Evolutionary conservation across 1,140 invertebrate genomes (phyloP), one percentile per base, ranked within the genome.

Genomic region (Drosophila kanapiae): DNA sequence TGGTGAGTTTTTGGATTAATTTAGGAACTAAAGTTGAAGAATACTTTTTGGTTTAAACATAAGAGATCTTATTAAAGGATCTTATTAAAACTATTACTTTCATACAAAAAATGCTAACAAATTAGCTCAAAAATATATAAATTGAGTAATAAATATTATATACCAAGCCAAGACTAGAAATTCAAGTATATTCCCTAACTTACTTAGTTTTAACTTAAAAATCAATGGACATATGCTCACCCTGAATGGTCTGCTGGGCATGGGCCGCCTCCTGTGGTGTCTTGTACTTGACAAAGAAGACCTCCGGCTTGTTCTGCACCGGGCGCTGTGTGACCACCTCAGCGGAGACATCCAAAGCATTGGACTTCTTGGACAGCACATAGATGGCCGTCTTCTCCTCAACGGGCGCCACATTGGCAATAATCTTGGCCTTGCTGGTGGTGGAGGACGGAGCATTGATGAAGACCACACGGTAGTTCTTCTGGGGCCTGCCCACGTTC

Each of bases 381-480:
- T 97, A 97, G 79, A 97, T 96, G 71, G 97, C 95, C 27, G 96
- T 97, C 92, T 97, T 97, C 84, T 97, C 96, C 93, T 97, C 96
- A 43, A 96, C 95, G 14, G 95, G 77, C 31, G 95, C 94, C 63
- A 96, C 94, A 54, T 94, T 93, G 78, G 96, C 96, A 95, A 93
- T 56, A 93, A 95, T 62, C 95, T 95, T 33, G 8, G 95, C 96
- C 80, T 95, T 95, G 62, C 80, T 80, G 61, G 95, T 94, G 80
- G 94, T 94, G n/a, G 95, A 94, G 35, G 95, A 94, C 33, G 96
- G 96, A 13, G 96, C 96, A 94, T 97, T 96, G 93, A 97, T 97
- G 95, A 97, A 97, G 87, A 97, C 97, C 82, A 97, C 97, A 82
- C 96, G 96, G 94, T 97, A 97, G 93, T 97, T 96, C 85, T 97